phyloP scores from a whole-genome alignment of 2,113 vertebrate species.

The Xyrauchen texanus region DNA sequence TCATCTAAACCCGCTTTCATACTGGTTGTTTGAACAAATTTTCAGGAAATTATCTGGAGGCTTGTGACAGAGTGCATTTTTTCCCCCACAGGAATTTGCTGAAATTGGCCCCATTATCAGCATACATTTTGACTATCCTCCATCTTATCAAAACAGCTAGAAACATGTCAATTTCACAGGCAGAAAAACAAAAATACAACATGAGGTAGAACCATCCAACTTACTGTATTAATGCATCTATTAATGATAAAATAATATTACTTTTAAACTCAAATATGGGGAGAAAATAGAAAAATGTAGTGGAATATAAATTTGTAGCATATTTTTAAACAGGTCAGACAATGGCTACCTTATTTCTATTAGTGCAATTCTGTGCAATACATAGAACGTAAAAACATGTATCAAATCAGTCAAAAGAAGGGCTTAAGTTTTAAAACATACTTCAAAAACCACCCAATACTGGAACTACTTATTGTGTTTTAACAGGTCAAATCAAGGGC shows the following conservation, averaged over 20 bases:
- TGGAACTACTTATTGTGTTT: too few species aligned
- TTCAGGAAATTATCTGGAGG: constrained; percentile 14
- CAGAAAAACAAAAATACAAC: not conserved
- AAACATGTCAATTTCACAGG: constrained; percentile 15
- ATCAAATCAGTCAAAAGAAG: not conserved
- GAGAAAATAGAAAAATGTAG: not conserved
- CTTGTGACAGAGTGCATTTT: not conserved
- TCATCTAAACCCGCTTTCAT: not conserved
- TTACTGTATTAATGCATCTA: not conserved
- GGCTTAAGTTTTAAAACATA: too few species aligned
- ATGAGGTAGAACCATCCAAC: constrained; percentile 31
- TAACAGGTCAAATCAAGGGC: not conserved
- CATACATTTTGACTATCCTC: not conserved
- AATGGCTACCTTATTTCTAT: constrained; percentile 3
- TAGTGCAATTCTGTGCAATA: constrained; percentile 13
- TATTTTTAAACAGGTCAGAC: not conserved
- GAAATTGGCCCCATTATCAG: not conserved
- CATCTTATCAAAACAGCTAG: not conserved
- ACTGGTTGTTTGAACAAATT: not conserved
- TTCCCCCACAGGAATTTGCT: too few species aligned
- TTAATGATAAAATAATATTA: not conserved
- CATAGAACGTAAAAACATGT: too few species aligned
- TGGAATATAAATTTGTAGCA: not conserved
- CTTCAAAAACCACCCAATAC: too few species aligned
- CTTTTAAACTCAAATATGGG: not conserved